These are phyloP conservation scores for Drosophila nannoptera DNA, from an alignment of 1,140 invertebrate genomes.

Conservation along the genomic window DNA sequence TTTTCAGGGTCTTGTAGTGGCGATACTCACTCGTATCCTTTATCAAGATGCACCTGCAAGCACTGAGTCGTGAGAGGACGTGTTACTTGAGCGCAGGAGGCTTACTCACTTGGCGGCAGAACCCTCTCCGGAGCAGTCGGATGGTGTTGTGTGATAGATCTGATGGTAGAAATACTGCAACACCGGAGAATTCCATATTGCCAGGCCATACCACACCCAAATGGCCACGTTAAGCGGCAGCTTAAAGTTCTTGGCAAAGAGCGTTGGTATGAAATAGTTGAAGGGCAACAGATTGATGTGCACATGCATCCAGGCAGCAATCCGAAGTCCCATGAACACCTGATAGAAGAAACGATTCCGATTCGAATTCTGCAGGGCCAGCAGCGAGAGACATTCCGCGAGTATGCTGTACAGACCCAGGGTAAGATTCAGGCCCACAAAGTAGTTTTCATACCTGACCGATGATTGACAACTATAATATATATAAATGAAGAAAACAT, in stretches of 20 bases:
- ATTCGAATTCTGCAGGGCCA: conserved; percentile 67
- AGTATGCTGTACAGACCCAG: conserved; percentile 72
- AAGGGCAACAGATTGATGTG: conserved; percentile 74
- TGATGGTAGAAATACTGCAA: conserved; percentile 78
- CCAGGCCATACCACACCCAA: conserved; percentile 77
- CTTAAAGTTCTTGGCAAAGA: conserved; percentile 78
- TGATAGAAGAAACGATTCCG: conserved; percentile 69
- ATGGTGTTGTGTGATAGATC: conserved; percentile 73
- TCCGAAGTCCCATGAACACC: conserved; percentile 67
- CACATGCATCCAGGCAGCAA: conserved; percentile 70
- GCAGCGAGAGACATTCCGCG: conserved; percentile 61
- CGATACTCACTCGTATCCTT: conserved; percentile 72
- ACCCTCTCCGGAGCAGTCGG: conserved; percentile 74
- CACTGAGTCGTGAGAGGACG: background rate
- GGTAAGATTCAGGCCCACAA: conserved; percentile 73
- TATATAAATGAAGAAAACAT: background rate
- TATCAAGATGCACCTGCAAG: conserved; percentile 68
- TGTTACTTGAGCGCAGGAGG: background rate
- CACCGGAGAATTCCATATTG: conserved; percentile 78
- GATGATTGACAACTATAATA: background rate
- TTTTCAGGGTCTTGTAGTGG: conserved; percentile 71
- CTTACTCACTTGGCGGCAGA: conserved; percentile 68
- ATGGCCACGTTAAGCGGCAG: conserved; percentile 67
- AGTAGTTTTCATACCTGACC: conserved; percentile 77
- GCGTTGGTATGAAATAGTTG: conserved; percentile 75